Percentiles rank a stretch among this genome's conserved stretches.
These are phyloP conservation scores for Pantelozetes paolii DNA, from an alignment of 2,888 invertebrate species.

Conservation along the genomic window DNA sequence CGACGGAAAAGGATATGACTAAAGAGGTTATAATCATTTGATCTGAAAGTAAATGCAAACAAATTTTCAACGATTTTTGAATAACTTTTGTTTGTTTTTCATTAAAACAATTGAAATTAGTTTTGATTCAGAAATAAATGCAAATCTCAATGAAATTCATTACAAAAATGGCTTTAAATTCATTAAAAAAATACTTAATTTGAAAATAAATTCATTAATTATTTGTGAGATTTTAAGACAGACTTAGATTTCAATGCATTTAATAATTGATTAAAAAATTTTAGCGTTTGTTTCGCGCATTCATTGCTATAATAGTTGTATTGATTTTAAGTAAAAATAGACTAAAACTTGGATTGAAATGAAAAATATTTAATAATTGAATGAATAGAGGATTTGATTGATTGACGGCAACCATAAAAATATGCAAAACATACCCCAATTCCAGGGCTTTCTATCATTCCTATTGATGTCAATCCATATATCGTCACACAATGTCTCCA, in stretches of 20 bases:
- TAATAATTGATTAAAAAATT: too few species aligned
- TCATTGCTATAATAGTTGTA: too few species aligned
- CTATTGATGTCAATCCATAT: conserved; percentile 43
- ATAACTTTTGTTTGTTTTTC: too few species aligned
- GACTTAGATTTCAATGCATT: too few species aligned
- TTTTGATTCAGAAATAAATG: too few species aligned
- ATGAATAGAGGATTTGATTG: neutral
- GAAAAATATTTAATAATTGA: conserved; percentile 8
- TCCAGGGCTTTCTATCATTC: conserved; percentile 44
- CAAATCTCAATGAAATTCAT: too few species aligned
- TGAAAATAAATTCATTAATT: too few species aligned
- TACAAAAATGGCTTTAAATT: too few species aligned
- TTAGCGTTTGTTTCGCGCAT: too few species aligned
- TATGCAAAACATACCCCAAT: conserved; percentile 39
- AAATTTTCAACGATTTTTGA: neutral
- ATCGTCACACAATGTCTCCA: conserved; percentile 31
- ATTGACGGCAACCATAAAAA: neutral
- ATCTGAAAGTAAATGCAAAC: neutral
- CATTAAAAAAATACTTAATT: too few species aligned
- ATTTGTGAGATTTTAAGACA: too few species aligned
- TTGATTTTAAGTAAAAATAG: neutral
- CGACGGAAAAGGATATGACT: conserved; percentile 80
- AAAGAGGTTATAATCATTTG: conserved; percentile 58
- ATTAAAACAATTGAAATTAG: too few species aligned
- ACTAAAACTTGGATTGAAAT: neutral